phyloP scores from a whole-genome alignment of 2,888 invertebrate genomes.

The Agapetus fuscipes region DNA sequence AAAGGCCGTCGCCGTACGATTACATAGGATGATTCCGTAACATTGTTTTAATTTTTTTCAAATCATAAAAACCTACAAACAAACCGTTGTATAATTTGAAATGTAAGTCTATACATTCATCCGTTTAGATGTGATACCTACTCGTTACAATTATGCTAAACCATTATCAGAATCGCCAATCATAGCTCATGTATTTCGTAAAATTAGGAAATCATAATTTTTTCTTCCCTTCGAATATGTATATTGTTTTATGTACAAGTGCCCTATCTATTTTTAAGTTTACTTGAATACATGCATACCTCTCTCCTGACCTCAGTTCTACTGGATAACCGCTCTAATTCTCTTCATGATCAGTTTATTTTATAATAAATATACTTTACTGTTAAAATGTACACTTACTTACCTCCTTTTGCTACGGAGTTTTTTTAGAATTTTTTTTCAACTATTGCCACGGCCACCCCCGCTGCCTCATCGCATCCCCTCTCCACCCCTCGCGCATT shows the following conservation, averaged over 20 bases:
- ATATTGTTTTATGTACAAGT: slow-evolving; percentile 17
- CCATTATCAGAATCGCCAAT: background rate
- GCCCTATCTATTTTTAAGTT: slow-evolving; percentile 26
- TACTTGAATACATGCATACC: slow-evolving; percentile 28
- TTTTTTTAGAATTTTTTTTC: slow-evolving; percentile 28
- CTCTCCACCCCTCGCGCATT: slow-evolving; percentile 39
- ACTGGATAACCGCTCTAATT: slow-evolving; percentile 16
- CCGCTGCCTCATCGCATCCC: no score
- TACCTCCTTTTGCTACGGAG: slow-evolving; percentile 15
- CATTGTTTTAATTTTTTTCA: no score
- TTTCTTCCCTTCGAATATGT: slow-evolving; percentile 2
- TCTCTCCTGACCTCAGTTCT: slow-evolving; percentile 8
- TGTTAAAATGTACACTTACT: slow-evolving; percentile 12
- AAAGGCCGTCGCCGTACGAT: no score
- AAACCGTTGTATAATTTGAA: background rate
- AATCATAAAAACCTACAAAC: no score
- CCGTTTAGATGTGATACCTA: background rate
- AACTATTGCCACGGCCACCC: slow-evolving; percentile 60
- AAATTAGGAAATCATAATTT: no score
- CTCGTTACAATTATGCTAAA: background rate
- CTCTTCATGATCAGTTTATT: slow-evolving; percentile 6
- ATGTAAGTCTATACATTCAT: background rate
- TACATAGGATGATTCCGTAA: no score
- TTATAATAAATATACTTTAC: slow-evolving; percentile 12
- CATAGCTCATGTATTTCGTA: background rate